Percentiles rank a stretch among this genome's conserved stretches.
Conservation (phyloP, 1,140 invertebrate genomes). For the Megalonaias nervosa region DNA sequence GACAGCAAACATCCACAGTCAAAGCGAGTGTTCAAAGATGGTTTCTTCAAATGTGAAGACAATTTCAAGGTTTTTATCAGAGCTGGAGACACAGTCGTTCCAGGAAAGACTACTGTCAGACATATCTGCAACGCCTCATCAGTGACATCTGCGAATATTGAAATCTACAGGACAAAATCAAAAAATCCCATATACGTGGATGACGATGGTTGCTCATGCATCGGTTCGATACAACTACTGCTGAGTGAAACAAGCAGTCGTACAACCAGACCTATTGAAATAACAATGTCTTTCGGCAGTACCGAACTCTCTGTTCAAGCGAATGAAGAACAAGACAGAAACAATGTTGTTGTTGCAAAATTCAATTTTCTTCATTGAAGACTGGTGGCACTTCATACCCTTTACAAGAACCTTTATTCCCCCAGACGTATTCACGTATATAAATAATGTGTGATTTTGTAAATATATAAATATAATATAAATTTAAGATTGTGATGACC, state of each 20-base stretch:
- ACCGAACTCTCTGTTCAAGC: conserved; percentile 19
- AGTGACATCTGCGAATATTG: background rate
- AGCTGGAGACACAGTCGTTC: conserved; percentile 2
- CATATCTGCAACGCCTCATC: background rate
- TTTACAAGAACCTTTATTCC: no score
- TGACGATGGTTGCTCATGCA: background rate
- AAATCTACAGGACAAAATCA: conserved; percentile 3
- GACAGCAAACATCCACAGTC: background rate
- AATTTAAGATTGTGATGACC: no score
- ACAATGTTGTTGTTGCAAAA: conserved; percentile 1
- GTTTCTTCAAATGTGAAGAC: conserved; percentile 9
- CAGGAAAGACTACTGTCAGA: background rate
- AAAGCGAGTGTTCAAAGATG: background rate
- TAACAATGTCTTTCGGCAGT: conserved; percentile 18
- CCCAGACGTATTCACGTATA: no score
- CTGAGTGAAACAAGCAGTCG: background rate
- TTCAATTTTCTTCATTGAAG: conserved; percentile 16
- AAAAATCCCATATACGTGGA: conserved; percentile 5
- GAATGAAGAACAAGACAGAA: conserved; percentile 1
- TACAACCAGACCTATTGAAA: background rate
- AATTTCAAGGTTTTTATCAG: conserved; percentile 3
- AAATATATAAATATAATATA: no score
- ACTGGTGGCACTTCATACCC: no score
- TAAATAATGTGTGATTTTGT: no score
- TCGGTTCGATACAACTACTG: background rate